Conservation (phyloP, 2,888 invertebrate species). For the Adelognathus sp. region DNA sequence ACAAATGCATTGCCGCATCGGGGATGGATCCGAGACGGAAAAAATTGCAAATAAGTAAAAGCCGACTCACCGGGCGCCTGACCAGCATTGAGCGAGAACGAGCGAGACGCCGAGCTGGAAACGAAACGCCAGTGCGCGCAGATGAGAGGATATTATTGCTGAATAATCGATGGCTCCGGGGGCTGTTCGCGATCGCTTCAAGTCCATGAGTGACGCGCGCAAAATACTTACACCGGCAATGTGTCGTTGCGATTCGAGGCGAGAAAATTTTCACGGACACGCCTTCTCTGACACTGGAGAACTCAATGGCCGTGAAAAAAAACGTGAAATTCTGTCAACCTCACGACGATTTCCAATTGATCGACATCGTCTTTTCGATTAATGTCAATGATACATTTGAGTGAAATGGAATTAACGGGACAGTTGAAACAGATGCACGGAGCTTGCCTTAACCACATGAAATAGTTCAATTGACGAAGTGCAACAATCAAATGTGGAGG, state of each 20-base stretch:
- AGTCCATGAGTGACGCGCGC: constrained; percentile 35
- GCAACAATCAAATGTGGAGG: too few species aligned
- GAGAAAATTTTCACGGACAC: not conserved
- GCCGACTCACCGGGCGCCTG: not conserved
- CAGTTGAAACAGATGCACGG: too few species aligned
- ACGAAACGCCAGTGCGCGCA: not conserved
- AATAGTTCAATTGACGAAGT: too few species aligned
- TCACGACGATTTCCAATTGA: too few species aligned
- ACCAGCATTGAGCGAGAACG: not conserved
- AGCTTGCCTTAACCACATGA: too few species aligned
- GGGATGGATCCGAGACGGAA: constrained; percentile 39
- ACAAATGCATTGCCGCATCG: constrained; percentile 45
- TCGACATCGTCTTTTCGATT: too few species aligned
- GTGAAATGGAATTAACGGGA: too few species aligned
- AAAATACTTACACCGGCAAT: too few species aligned
- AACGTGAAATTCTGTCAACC: too few species aligned
- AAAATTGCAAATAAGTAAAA: constrained; percentile 9
- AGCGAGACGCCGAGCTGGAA: not conserved
- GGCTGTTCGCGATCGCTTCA: constrained; percentile 43
- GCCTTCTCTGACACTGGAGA: not conserved
- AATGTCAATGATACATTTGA: too few species aligned
- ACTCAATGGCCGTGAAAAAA: too few species aligned
- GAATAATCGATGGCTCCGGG: constrained; percentile 72
- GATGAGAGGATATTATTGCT: constrained; percentile 63
- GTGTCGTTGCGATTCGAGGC: not conserved